A percentile compares a stretch with the other conserved stretches of the same genome.
Evolutionary conservation across 2,113 vertebrate species (phyloP).

Genomic region (Hemiprocne comata): DNA sequence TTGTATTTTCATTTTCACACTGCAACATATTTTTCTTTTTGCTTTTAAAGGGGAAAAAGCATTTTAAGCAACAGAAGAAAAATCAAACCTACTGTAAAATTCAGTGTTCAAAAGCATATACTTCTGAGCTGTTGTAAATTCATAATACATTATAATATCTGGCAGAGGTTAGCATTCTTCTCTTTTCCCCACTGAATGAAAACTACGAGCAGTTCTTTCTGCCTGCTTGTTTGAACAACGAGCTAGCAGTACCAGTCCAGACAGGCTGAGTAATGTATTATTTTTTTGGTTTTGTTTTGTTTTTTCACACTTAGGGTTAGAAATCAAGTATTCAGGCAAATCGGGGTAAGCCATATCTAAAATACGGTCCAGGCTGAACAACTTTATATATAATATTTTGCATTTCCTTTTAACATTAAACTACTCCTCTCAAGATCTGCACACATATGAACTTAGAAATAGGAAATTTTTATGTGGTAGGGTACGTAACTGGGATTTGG

Average conservation of each 20-base stretch:
- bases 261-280: background rate
- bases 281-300: background rate
- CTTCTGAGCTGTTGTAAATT: slow-evolving; percentile 40
- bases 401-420: background rate
- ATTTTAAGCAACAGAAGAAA: background rate
- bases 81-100: slow-evolving; percentile 14
- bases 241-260: background rate
- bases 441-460: background rate
- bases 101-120: background rate
- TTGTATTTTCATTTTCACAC: slow-evolving; percentile 17
- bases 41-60: background rate
- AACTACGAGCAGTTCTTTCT: background rate
- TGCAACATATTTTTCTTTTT: background rate
- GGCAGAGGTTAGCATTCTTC: background rate
- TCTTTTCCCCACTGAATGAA: slow-evolving; percentile 3
- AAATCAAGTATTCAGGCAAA: background rate
- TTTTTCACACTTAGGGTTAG: background rate
- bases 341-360: background rate
- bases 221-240: background rate
- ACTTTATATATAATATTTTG: background rate
- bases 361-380: background rate
- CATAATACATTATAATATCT: background rate
- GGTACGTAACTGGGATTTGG: background rate
- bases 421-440: background rate
- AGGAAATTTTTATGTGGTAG: background rate